Evolutionary conservation across 2,113 vertebrate species (phyloP).

Genomic region (Formicarius rufipectus): DNA sequence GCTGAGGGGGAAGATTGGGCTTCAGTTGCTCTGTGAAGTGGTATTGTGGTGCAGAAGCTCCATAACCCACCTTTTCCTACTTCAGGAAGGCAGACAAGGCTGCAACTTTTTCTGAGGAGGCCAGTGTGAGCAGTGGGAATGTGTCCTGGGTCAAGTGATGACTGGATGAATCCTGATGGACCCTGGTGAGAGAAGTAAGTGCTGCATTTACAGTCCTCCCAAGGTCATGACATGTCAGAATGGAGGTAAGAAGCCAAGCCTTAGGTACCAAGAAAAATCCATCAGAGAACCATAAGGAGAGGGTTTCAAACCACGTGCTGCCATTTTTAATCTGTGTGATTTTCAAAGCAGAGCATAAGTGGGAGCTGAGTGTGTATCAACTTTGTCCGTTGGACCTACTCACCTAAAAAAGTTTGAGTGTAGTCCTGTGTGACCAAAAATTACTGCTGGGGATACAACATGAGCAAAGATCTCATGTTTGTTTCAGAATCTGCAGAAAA

Average conservation of each 20-base stretch:
- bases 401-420: not conserved
- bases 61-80: not conserved
- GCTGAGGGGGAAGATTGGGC: not conserved
- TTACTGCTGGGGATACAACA: not conserved
- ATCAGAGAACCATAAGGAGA: not conserved
- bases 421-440: not conserved
- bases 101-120: not conserved
- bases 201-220: not conserved
- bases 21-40: not conserved
- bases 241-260: not conserved
- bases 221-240: not conserved
- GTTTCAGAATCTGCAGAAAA: conserved; percentile 1
- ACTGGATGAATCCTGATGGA: not conserved
- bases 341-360: not conserved
- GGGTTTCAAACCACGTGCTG: not conserved
- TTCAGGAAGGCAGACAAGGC: not conserved
- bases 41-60: not conserved
- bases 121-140: not conserved
- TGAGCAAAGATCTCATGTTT: not conserved
- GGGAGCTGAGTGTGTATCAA: not conserved
- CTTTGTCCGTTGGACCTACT: not conserved
- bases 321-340: not conserved
- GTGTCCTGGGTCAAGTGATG: not conserved
- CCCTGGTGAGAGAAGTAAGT: not conserved
- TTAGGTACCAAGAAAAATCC: not conserved